Conservation (phyloP, 2,113 vertebrate species). For the Xenopus borealis region DNA sequence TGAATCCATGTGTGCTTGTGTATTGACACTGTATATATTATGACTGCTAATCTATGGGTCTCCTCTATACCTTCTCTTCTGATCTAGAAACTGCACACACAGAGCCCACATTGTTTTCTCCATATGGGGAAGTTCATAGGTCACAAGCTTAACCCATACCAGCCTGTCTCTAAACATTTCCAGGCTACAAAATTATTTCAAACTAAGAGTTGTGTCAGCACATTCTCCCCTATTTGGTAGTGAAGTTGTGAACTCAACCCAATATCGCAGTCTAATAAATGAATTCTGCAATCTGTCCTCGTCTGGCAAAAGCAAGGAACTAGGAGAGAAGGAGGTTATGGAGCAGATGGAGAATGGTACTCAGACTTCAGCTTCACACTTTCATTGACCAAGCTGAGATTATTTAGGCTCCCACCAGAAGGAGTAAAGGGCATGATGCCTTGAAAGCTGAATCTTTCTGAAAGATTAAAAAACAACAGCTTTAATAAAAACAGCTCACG, state of each 20-base stretch:
- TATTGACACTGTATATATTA: background rate
- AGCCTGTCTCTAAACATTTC: too few relatives aligned
- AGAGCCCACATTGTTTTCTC: too few relatives aligned
- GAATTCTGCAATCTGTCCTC: background rate
- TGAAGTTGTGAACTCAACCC: background rate
- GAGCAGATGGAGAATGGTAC: constrained; percentile 12
- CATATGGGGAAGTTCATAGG: too few relatives aligned
- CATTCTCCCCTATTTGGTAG: background rate
- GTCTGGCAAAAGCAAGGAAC: background rate
- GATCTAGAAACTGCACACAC: too few relatives aligned
- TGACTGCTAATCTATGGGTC: background rate
- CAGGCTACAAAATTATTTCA: too few relatives aligned
- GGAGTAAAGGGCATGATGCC: too few relatives aligned
- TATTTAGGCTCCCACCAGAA: too few relatives aligned
- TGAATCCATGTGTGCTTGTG: background rate
- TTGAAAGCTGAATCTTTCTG: too few relatives aligned
- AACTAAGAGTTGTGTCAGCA: background rate
- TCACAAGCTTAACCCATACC: background rate
- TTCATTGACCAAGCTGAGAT: background rate
- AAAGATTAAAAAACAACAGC: too few relatives aligned
- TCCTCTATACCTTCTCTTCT: too few relatives aligned
- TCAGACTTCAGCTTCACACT: background rate
- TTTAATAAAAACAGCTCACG: too few relatives aligned
- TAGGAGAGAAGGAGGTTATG: background rate
- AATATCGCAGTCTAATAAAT: background rate